Conservation (phyloP, 2,113 vertebrate genomes). For the Grallaria varia region DNA sequence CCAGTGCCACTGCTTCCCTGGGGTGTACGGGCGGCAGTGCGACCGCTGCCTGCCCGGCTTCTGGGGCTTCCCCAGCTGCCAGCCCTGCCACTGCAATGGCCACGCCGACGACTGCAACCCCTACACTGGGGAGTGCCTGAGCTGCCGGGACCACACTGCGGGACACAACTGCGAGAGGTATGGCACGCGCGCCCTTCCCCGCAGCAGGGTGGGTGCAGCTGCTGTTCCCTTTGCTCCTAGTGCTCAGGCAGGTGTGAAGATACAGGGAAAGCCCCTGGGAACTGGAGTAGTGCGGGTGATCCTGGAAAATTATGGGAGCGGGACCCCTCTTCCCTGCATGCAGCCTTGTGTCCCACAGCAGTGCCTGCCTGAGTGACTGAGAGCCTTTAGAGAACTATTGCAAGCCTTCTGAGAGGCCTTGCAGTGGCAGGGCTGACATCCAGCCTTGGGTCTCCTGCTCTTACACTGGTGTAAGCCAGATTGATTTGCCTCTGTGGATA, state of each 20-base stretch:
- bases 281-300: background rate
- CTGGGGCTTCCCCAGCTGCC: constrained; percentile 94
- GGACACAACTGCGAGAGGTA: constrained; percentile 92
- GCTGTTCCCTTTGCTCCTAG: background rate
- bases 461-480: background rate
- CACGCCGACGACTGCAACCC: constrained; percentile 84
- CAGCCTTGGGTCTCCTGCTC: background rate
- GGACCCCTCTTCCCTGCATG: fast-evolving
- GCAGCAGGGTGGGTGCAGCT: fast-evolving
- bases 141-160: constrained; percentile 83
- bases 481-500: background rate
- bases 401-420: background rate
- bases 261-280: background rate
- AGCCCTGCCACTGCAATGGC: constrained; percentile 89
- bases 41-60: constrained; percentile 87
- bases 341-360: background rate
- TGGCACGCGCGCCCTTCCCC: fast-evolving
- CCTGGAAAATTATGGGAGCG: background rate
- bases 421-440: background rate
- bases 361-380: background rate
- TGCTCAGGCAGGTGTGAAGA: background rate
- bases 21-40: constrained; percentile 85
- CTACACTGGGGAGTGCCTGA: constrained; percentile 80
- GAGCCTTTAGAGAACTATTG: background rate
- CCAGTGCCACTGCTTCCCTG: constrained; percentile 87